Conservation (phyloP, 92 coral and sea anemone species). For the Porites cylindrica region DNA sequence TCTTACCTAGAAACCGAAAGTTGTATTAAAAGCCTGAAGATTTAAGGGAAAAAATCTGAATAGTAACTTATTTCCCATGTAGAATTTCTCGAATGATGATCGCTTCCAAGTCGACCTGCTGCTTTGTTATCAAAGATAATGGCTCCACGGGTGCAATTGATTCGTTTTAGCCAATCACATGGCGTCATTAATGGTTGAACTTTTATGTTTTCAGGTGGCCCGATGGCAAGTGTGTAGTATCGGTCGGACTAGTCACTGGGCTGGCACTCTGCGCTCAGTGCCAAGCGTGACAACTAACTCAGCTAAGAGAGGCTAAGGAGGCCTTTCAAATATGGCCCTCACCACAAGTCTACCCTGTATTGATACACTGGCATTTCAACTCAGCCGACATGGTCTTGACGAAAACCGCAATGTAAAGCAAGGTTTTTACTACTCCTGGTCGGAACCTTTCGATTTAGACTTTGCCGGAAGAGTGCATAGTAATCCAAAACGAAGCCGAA, state of each 20-base stretch:
- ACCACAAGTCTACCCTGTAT: conserved; percentile 80
- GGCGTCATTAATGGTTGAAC: conserved; percentile 70
- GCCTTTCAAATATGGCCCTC: conserved; percentile 65
- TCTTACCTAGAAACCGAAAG: conserved; percentile 4
- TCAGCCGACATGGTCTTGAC: conserved; percentile 81
- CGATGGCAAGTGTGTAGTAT: conserved; percentile 72
- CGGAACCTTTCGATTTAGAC: conserved; percentile 89
- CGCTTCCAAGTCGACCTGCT: conserved; percentile 72
- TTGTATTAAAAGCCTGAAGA: conserved; percentile 3
- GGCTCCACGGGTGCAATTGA: conserved; percentile 88
- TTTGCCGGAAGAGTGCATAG: conserved; percentile 75
- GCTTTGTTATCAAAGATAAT: conserved; percentile 81
- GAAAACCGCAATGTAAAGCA: conserved; percentile 71
- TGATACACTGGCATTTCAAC: conserved; percentile 75
- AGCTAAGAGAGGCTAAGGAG: conserved; percentile 29
- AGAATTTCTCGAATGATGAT: conserved; percentile 67
- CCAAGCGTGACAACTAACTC: conserved; percentile 37
- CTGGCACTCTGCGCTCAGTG: conserved; percentile 45
- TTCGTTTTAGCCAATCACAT: conserved; percentile 79
- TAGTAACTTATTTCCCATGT: conserved; percentile 44
- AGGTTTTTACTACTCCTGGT: conserved; percentile 86
- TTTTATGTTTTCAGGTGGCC: conserved; percentile 91
- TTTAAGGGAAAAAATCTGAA: conserved; percentile 8
- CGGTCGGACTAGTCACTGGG: conserved; percentile 47
- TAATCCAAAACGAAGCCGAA: conserved; percentile 83